These are phyloP conservation scores for Hyles euphorbiae DNA, from an alignment of 1,140 invertebrate species.

Conservation along the genomic window DNA sequence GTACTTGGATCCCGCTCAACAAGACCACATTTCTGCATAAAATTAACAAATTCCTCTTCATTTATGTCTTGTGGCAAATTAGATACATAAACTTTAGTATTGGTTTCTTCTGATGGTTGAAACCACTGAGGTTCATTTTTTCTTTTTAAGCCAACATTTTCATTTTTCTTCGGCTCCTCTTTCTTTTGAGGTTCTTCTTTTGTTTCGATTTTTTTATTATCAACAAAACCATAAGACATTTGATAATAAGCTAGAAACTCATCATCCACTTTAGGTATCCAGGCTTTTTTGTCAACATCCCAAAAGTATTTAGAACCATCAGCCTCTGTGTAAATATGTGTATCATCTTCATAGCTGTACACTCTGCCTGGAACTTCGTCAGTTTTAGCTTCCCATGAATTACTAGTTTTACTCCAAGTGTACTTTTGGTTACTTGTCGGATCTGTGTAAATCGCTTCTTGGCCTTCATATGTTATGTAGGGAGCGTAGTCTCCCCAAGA, in stretches of 20 bases:
- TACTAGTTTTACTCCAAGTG: slow-evolving; percentile 79
- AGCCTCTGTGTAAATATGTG: slow-evolving; percentile 88
- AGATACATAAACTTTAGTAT: slow-evolving; percentile 97
- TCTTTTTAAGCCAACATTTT: slow-evolving; percentile 55
- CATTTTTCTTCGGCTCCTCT: slow-evolving; percentile 39
- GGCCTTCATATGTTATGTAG: slow-evolving; percentile 78
- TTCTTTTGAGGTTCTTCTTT: slow-evolving; percentile 45
- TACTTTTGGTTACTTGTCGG: slow-evolving; percentile 80
- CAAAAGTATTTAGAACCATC: slow-evolving; percentile 95
- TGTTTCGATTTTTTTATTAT: slow-evolving; percentile 72
- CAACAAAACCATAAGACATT: slow-evolving; percentile 93
- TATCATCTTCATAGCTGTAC: slow-evolving; percentile 86
- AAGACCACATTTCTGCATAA: slow-evolving; percentile 98
- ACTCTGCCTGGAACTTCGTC: slow-evolving; percentile 46
- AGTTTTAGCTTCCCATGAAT: slow-evolving; percentile 78
- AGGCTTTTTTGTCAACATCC: slow-evolving; percentile 92
- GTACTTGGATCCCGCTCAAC: slow-evolving; percentile 90
- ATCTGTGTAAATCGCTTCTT: slow-evolving; percentile 84
- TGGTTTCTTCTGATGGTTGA: slow-evolving; percentile 92
- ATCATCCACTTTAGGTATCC: slow-evolving; percentile 98
- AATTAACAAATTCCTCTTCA: slow-evolving; percentile 90
- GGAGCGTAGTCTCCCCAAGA: slow-evolving; percentile 58
- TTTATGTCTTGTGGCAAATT: slow-evolving; percentile 94
- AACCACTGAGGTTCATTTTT: slow-evolving; percentile 88
- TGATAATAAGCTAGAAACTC: slow-evolving; percentile 98